Base-by-base conservation (phyloP, 2,113 vertebrate genomes). In the Phalacrocorax brasilianus region DNA sequence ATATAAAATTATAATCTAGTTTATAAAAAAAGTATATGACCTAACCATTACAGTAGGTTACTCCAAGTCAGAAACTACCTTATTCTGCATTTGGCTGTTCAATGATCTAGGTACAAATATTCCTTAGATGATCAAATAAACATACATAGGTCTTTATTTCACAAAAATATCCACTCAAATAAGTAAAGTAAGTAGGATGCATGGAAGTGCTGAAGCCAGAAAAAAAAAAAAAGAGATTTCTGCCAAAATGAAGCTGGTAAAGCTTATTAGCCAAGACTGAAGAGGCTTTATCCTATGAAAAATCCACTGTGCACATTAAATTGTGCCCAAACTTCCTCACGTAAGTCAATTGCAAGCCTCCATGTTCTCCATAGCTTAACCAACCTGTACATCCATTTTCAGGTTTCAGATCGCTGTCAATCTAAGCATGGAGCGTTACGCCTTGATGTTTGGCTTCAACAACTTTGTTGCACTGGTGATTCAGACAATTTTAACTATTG, bases 351-450 rank as follows among this genome's bases (percentile, higher is more conserved):
- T 20, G 47, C 28, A 67, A 32, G 3, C 1, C 0, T 38, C 17
- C 27, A 24, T 23, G 10, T 14, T 58, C 58, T 55, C 66, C 52
- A 5, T 0, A 9, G 45, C 26, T 44, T 16, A 67, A 55, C 30
- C 66, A 83, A 91, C 16, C 40, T 52, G 50, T 47, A 32, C 16
- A 1, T 71, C 82, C 63, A 14, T 38, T 91, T 78, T 33, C 52
- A 99, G 99, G 91, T 99, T 99, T 96, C 99, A 99, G 97, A 99
- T 99, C 68, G 99, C 99, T 11, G 91, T 98, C 35, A 99, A 97
- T 26, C 97, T 99, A 70, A 98, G 98, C 26, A 98, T 99, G 97
- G 99, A 99, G 50, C 98, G 99, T 52, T 99, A 99, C 2, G 99
- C 99, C 21, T 97, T 99, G 55, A 98, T 99, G 67, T 99, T 99